Conservation (phyloP, 2,113 vertebrate genomes). For the Puffinus mauretanicus region DNA sequence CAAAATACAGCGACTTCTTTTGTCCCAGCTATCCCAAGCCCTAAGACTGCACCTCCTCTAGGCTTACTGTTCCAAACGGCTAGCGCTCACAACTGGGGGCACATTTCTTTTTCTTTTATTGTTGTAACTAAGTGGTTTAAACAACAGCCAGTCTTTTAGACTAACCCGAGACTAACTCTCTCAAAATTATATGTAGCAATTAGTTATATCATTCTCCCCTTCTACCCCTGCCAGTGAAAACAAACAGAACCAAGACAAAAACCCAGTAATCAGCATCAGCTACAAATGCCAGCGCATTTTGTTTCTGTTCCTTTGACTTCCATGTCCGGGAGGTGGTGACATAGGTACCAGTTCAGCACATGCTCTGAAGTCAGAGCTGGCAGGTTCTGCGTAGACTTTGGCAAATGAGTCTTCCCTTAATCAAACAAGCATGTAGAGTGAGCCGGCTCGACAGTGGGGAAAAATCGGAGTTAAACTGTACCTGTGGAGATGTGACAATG, state of each 20-base stretch:
- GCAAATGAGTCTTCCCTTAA: background rate
- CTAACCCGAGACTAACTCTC: background rate
- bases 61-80: background rate
- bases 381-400: background rate
- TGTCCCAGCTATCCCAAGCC: background rate
- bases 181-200: accelerated
- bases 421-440: background rate
- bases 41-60: background rate
- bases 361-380: background rate
- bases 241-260: background rate
- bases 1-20: background rate
- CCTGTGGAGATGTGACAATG: background rate
- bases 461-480: background rate
- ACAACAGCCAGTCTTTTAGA: background rate
- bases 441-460: background rate
- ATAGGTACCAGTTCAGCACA: background rate
- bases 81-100: background rate
- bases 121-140: background rate
- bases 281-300: background rate
- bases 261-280: background rate
- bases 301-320: background rate
- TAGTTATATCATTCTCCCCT: background rate
- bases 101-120: background rate
- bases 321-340: background rate
- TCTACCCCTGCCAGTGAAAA: background rate